phyloP scores from a whole-genome alignment of 2,797 vertebrate genomes.

The Protonibea diacanthus region DNA sequence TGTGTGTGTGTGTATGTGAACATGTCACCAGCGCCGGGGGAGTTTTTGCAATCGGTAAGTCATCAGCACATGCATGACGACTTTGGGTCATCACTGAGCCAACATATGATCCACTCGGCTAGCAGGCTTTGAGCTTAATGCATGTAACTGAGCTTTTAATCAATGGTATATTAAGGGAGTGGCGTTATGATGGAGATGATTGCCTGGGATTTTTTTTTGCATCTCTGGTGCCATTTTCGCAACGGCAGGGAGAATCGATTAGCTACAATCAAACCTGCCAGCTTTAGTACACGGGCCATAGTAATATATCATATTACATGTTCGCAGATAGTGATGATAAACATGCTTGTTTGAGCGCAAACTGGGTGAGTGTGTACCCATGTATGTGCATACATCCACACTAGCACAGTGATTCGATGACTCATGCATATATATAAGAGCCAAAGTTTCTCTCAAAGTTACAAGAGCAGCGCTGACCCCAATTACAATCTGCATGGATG shows the following conservation, averaged over 20 bases:
- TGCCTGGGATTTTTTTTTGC: slow-evolving; percentile 42
- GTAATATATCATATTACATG: slow-evolving; percentile 58
- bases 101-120: slow-evolving; percentile 69
- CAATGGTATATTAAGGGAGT: slow-evolving; percentile 74
- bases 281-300: slow-evolving; percentile 47
- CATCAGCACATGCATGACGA: slow-evolving; percentile 71
- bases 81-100: slow-evolving; percentile 69
- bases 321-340: slow-evolving; percentile 48
- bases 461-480: slow-evolving; percentile 51
- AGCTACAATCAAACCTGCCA: slow-evolving; percentile 40
- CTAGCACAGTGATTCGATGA: slow-evolving; percentile 41
- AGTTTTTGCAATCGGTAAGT: slow-evolving; percentile 71
- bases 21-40: slow-evolving; percentile 66
- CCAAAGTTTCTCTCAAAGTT: slow-evolving; percentile 41
- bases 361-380: slow-evolving; percentile 8
- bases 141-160: slow-evolving; percentile 79
- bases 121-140: slow-evolving; percentile 40
- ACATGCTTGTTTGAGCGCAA: slow-evolving; percentile 35
- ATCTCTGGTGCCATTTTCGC: slow-evolving; percentile 50
- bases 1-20: slow-evolving; percentile 54
- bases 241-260: slow-evolving; percentile 72
- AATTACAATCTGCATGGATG: slow-evolving; percentile 28
- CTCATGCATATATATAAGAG: slow-evolving; percentile 32
- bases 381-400: slow-evolving; percentile 6
- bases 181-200: slow-evolving; percentile 64